These are phyloP conservation scores for Dendropsophus ebraccatus DNA, from an alignment of 2,113 vertebrate genomes.

Conservation along the genomic window DNA sequence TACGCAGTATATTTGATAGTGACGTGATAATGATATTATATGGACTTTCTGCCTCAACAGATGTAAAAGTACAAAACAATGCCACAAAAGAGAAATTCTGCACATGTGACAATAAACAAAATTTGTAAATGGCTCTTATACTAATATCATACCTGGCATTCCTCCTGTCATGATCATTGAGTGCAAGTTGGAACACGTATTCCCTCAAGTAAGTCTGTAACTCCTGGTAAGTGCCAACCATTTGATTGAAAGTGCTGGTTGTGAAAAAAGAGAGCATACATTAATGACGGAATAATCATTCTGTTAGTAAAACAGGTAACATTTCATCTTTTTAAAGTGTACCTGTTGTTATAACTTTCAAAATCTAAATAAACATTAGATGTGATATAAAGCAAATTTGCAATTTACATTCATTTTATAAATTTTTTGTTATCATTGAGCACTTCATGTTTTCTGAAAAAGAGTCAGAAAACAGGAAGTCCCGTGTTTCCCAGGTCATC, in stretches of 20 bases:
- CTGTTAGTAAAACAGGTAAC: neutral
- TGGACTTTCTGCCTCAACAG: neutral
- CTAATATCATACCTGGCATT: slow-evolving; percentile 68
- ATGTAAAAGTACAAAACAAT: neutral
- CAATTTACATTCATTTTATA: too few relatives aligned
- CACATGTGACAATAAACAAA: neutral
- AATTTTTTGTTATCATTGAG: too few relatives aligned
- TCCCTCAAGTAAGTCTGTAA: slow-evolving; percentile 75
- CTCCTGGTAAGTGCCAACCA: slow-evolving; percentile 81
- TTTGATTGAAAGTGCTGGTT: slow-evolving; percentile 78
- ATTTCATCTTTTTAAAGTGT: neutral
- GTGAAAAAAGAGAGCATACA: slow-evolving; percentile 25
- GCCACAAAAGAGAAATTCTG: neutral
- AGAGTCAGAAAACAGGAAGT: too few relatives aligned
- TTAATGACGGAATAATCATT: neutral
- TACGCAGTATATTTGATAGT: neutral
- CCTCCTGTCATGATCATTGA: slow-evolving; percentile 72
- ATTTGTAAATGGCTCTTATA: neutral
- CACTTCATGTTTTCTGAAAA: too few relatives aligned
- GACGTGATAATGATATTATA: neutral
- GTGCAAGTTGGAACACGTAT: slow-evolving; percentile 76
- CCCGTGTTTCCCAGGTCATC: too few relatives aligned
- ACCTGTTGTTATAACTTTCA: too few relatives aligned
- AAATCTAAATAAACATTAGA: too few relatives aligned
- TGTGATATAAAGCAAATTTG: too few relatives aligned